Conservation (phyloP, 2,113 vertebrate genomes). For the Strix uralensis region DNA sequence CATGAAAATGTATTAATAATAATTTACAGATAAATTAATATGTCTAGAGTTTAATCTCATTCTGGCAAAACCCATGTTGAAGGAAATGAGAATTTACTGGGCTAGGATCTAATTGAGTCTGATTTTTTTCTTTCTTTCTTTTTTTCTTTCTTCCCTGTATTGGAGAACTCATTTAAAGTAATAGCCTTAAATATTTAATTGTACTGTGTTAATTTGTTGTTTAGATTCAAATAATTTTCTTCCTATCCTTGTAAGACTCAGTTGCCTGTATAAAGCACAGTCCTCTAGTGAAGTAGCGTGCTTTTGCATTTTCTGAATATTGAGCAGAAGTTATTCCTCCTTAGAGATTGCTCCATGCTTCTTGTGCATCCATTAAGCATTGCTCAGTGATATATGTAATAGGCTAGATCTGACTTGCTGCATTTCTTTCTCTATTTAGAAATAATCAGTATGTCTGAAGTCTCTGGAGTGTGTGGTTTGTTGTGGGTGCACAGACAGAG, state of each 20-base stretch:
- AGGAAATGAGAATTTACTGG: slow-evolving; percentile 25
- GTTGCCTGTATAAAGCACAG: background rate
- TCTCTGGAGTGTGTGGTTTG: background rate
- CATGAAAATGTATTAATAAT: background rate
- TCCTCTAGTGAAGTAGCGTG: background rate
- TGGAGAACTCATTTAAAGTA: background rate
- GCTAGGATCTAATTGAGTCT: background rate
- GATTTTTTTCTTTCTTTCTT: background rate
- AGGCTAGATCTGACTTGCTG: background rate
- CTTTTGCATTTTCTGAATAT: background rate
- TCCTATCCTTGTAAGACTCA: background rate
- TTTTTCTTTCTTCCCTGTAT: background rate
- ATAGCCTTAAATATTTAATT: background rate
- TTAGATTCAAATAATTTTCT: background rate
- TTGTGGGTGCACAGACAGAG: background rate
- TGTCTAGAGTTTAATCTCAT: background rate
- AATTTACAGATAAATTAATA: slow-evolving; percentile 29
- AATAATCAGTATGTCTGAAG: background rate
- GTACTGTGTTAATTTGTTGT: background rate
- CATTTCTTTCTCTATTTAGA: background rate
- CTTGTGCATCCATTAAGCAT: background rate
- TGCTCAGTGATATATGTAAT: background rate
- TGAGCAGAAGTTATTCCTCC: background rate
- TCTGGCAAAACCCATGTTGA: background rate
- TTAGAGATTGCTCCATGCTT: background rate